Evolutionary conservation across 92 coral and sea anemone genomes (phyloP).

Genomic region (Epizoanthus illoricatus): DNA sequence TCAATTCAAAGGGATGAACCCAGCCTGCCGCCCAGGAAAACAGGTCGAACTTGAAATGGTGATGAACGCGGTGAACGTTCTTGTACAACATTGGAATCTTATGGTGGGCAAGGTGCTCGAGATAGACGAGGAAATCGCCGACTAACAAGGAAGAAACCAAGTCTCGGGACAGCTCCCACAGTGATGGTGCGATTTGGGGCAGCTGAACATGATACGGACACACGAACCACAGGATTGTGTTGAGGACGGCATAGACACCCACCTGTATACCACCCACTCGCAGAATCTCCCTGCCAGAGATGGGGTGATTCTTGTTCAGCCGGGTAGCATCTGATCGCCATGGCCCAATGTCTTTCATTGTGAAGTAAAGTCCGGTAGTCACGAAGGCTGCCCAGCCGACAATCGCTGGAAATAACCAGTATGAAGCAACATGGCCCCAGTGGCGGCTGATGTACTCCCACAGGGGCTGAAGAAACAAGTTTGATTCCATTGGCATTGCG

Average conservation of each 20-base stretch:
- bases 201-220: conserved; percentile 30
- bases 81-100: conserved; percentile 26
- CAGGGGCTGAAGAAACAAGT: conserved; percentile 18
- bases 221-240: conserved; percentile 21
- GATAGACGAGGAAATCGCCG: conserved; percentile 36
- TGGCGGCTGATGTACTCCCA: conserved; percentile 1
- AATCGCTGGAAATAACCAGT: conserved; percentile 23
- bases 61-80: conserved; percentile 25
- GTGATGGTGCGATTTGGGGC: conserved; percentile 18
- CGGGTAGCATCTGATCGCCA: conserved; percentile 38
- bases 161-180: conserved; percentile 25
- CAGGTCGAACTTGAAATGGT: conserved; percentile 30
- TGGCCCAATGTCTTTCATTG: conserved; percentile 40
- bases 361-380: conserved; percentile 24
- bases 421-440: background rate
- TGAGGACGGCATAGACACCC: conserved; percentile 28
- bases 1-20: conserved; percentile 31
- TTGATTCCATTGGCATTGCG: conserved; percentile 24
- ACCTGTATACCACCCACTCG: conserved; percentile 38
- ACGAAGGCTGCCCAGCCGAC: conserved; percentile 28
- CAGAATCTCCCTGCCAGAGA: conserved; percentile 29
- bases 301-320: conserved; percentile 27
- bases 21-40: conserved; percentile 35
- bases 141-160: conserved; percentile 7
- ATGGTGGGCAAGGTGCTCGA: conserved; percentile 28